phyloP scores from a whole-genome alignment of 2,113 vertebrate species.

The Thunnus thynnus region DNA sequence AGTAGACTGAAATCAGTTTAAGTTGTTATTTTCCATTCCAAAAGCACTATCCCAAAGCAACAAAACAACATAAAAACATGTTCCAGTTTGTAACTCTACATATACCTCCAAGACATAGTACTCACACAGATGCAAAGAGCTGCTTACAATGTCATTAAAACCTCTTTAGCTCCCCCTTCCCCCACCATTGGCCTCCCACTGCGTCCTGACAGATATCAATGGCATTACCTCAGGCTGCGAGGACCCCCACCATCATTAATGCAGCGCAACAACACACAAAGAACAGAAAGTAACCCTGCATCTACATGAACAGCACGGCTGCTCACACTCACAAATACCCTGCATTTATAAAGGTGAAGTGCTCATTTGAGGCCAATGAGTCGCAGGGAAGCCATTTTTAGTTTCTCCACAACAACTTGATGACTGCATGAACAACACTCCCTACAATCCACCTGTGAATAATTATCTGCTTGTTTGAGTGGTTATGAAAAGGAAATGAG shows the following conservation, averaged over 20 bases:
- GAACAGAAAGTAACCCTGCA: neutral
- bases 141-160: constrained; percentile 80
- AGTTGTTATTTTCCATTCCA: neutral
- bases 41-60: constrained; percentile 10
- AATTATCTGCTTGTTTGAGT: constrained; percentile 29
- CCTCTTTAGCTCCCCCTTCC: constrained; percentile 70
- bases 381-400: neutral
- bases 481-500: constrained; percentile 3
- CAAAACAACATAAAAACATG: constrained; percentile 21
- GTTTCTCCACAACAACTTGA: constrained; percentile 11
- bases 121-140: constrained; percentile 44
- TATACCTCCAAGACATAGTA: constrained; percentile 39
- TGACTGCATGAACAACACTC: neutral
- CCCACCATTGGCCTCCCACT: constrained; percentile 42
- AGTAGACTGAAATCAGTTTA: neutral
- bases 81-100: constrained; percentile 17
- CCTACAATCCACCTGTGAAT: constrained; percentile 12
- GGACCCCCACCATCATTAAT: constrained; percentile 41
- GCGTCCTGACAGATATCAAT: constrained; percentile 75
- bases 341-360: constrained; percentile 17
- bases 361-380: neutral
- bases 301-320: constrained; percentile 1
- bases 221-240: constrained; percentile 64
- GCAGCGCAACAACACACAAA: constrained; percentile 17
- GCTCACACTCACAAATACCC: neutral